Evolutionary conservation across 2,113 vertebrate species (phyloP), one percentile per base, ranked within the genome.

Genomic region (Etheostoma spectabile): DNA sequence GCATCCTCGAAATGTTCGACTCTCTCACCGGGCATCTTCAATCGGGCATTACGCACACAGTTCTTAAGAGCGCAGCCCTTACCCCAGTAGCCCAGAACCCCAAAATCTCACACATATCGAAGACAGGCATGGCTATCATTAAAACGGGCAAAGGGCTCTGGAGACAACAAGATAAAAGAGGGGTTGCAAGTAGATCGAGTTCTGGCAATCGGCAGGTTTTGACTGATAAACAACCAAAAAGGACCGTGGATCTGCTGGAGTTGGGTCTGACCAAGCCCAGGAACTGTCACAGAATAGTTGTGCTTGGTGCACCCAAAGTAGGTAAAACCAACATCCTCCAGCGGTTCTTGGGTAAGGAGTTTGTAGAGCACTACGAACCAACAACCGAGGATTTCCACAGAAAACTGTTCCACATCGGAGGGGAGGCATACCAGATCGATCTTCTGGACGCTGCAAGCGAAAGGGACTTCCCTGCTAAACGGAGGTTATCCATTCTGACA

Each of bases 361-460:
- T 93, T 71, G 83, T 93, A 18, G 94, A 95, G 33, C 38, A 63
- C 3, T 94, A 96, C 49, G 89, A 93, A 21, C 91, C 94, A 2
- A 95, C 95, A 1, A 74, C 42, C 0, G 95, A 96, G 76, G 95
- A 95, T 83, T 96, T 95, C 70, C 92, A 95, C 91, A 93, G 94
- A 53, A 96, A 95, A 82, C 79, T 96, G 80, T 96, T 94, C 86
- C 89, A 91, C 84, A 94, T 96, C 8, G 71, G 88, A 75, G 94
- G 94, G 11, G 88, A 95, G 67, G 52, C 87, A 1, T 96, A 95
- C 62, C 94, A 95, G 82, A 24, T 95, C 0, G 95, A 96, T 73
- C 86, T 96, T 0, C 92, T 96, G 70, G 95, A 95, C 63, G 94
- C 95, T 0, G 83, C 95, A 3, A 80, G 80, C 12, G 94, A 96